Conservation (phyloP, 2,797 vertebrate species). For the Bufotes viridis region DNA sequence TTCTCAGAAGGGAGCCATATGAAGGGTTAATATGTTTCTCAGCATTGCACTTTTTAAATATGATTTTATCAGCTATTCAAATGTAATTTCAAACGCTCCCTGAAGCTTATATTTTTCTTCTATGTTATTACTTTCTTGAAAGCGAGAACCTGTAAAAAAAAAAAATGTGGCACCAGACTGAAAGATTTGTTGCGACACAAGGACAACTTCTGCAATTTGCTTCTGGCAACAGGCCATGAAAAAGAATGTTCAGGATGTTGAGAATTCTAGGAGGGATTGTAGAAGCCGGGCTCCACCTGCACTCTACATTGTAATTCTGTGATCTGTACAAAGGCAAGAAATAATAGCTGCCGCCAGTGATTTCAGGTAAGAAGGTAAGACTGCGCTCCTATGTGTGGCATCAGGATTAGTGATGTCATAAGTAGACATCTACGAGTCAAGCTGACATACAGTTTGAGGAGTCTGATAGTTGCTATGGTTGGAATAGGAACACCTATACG, state of each 20-base stretch:
- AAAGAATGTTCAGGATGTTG: constrained; percentile 21
- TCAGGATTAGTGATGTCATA: background rate
- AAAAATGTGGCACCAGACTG: constrained; percentile 39
- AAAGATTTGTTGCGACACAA: constrained; percentile 48
- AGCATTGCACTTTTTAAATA: constrained; percentile 35
- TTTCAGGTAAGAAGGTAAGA: background rate
- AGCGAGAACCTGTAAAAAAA: constrained; percentile 47
- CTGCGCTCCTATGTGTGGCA: background rate
- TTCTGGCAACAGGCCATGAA: constrained; percentile 26
- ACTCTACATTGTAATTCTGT: background rate
- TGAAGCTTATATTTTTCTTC: constrained; percentile 49
- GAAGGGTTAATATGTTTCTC: constrained; percentile 30
- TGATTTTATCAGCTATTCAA: constrained; percentile 50
- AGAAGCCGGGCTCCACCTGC: background rate
- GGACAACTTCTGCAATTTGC: constrained; percentile 39
- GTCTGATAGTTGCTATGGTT: background rate
- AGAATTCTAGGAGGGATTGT: constrained; percentile 43
- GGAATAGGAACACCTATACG: background rate
- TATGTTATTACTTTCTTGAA: constrained; percentile 55
- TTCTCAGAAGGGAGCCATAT: background rate
- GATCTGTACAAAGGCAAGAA: background rate
- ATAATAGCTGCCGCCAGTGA: background rate
- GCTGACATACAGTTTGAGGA: background rate
- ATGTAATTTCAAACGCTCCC: constrained; percentile 54
- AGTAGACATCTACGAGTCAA: too few species aligned